Evolutionary conservation across 2,797 vertebrate genomes (phyloP), one percentile per base, ranked within the genome.

Genomic region (Girardinus metallicus): DNA sequence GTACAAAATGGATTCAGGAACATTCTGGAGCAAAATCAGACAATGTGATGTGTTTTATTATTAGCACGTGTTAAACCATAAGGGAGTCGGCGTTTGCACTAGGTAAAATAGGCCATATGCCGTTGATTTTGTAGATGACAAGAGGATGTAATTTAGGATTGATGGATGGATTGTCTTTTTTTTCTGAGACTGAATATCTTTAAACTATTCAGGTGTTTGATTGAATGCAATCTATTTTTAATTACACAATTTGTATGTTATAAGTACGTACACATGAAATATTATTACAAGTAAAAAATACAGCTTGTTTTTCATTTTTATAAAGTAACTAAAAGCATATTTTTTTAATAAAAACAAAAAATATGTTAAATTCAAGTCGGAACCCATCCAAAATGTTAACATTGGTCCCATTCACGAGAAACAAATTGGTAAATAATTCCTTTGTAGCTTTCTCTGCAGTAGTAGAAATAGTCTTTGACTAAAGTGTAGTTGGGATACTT

Each of bases 21-120:
- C 29, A 66, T 60, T 77, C 34, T 53, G 57, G 13, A 34, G 1
- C 47, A 78, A 72, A 80, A 53, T 66, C 78, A 62, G 71, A 76
- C 71, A 26, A 26, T 29, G 18, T 55, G 39, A 57, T 0, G 5
- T 21, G 6, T 51, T 49, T 72, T 9, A 7, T 57, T 18, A 11
- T 41, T 68, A 41, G 18, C 44, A 60, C 31, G 26, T 29, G 53
- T 4, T 55, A 11, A 68, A 46, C 53, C 36, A 39, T 47, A 46
- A 73, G 47, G 44, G 43, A 75, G 62, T 39, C 29, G 12, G 31
- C 34, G 60, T 70, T 53, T 7, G 39, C 21, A 39, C 62, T 11
- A 46, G 60, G 47, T 51, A 80, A 73, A 51, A 39, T 41, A 51
- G 44, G 46, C 75, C n/a, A 46, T 57, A 18, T 60, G 44, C 73